Percentiles rank a stretch among this genome's conserved stretches.
Conservation (phyloP, 2,797 vertebrate species). For the Siniperca undulata region DNA sequence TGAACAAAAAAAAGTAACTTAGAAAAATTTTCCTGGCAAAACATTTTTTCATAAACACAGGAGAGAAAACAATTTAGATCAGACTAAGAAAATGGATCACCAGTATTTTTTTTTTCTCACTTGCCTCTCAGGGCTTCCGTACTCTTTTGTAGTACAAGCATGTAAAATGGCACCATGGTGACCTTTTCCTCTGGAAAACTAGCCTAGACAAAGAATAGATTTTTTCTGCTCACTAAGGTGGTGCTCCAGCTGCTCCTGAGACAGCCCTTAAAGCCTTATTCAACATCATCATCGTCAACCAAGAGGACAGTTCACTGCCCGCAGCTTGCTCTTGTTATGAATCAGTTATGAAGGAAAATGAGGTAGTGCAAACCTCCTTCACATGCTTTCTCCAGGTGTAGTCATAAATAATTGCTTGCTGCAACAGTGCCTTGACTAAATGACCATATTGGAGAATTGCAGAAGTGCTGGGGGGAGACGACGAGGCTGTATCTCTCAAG, state of each 20-base stretch:
- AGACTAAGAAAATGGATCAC: too few relatives aligned
- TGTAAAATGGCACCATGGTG: conserved; percentile 22
- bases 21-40: too few relatives aligned
- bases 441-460: neutral
- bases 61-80: too few relatives aligned
- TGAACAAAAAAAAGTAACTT: too few relatives aligned
- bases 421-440: neutral
- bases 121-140: too few relatives aligned
- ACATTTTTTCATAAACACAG: too few relatives aligned
- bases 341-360: conserved; percentile 7
- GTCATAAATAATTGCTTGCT: neutral
- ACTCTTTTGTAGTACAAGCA: neutral
- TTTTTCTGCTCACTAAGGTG: conserved; percentile 14
- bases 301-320: conserved; percentile 22
- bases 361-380: neutral
- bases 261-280: conserved; percentile 7
- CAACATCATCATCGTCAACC: conserved; percentile 23
- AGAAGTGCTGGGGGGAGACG: neutral
- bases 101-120: too few relatives aligned
- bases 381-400: conserved; percentile 9
- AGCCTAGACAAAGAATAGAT: neutral
- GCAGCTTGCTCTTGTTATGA: neutral
- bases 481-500: neutral
- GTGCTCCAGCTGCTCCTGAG: conserved; percentile 11
- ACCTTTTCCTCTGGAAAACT: conserved; percentile 40